phyloP scores from a whole-genome alignment of 1,140 invertebrate species.

The Stenopsyche tienmushanensis region DNA sequence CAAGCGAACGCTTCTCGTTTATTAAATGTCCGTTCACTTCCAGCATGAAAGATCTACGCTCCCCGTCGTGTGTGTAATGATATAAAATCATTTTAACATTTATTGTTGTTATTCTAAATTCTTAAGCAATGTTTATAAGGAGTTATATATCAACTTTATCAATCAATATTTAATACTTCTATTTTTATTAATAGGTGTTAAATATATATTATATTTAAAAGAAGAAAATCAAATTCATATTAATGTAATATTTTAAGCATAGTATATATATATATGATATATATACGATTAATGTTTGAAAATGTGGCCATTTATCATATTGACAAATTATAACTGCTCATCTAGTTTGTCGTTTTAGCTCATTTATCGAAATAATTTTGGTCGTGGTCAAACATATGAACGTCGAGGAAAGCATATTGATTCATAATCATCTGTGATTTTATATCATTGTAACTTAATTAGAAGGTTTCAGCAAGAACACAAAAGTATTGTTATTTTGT shows the following conservation, averaged over 20 bases:
- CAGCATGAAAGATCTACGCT: too few relatives aligned
- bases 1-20: too few relatives aligned
- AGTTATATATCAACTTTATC: slow-evolving; percentile 14
- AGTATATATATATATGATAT: neutral
- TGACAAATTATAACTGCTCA: too few relatives aligned
- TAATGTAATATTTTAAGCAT: neutral
- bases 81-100: slow-evolving; percentile 6
- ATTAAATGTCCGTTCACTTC: too few relatives aligned
- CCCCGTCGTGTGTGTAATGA: too few relatives aligned
- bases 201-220: slow-evolving; percentile 23
- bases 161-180: slow-evolving; percentile 31
- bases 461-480: slow-evolving; percentile 31
- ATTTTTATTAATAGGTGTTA: slow-evolving; percentile 35
- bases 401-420: neutral
- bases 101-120: slow-evolving; percentile 35
- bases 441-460: slow-evolving; percentile 6
- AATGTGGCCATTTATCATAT: slow-evolving; percentile 15
- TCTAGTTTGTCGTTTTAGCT: neutral
- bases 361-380: neutral
- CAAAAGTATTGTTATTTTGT: neutral
- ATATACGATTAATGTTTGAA: slow-evolving; percentile 10
- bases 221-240: neutral
- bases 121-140: slow-evolving; percentile 29
- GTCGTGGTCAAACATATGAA: neutral
- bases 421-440: slow-evolving; percentile 21